Conservation (phyloP, 2,888 invertebrate species). For the Drosophila meridionalis region DNA sequence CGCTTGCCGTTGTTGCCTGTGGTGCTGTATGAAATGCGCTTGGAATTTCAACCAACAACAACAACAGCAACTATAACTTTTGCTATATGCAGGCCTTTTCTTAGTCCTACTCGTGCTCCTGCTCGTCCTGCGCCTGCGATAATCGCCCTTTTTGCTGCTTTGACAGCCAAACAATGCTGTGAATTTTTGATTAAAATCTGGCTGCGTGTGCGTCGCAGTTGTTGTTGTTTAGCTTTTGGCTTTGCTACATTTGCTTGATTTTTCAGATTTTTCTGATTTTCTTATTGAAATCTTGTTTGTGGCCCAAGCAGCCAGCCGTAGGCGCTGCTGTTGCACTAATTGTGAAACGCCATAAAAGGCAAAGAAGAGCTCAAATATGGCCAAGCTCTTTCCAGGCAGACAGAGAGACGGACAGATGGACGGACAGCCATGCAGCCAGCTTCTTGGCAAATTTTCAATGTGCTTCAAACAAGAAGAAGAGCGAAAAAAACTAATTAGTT, state of each 20-base stretch:
- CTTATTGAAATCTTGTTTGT: conserved; percentile 78
- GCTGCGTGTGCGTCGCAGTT: conserved; percentile 67
- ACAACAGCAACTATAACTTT: conserved; percentile 34
- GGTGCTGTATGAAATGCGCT: conserved; percentile 78
- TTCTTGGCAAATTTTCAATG: conserved; percentile 73
- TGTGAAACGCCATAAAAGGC: conserved; percentile 71
- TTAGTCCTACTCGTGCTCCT: conserved; percentile 50
- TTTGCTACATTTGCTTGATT: conserved; percentile 59
- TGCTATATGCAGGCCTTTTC: conserved; percentile 54
- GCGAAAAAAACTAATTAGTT: conserved; percentile 74
- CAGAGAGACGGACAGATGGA: no score
- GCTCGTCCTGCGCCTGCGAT: conserved; percentile 71
- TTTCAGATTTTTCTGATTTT: conserved; percentile 57
- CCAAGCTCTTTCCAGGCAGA: background rate
- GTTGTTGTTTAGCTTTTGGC: conserved; percentile 49
- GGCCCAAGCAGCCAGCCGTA: conserved; percentile 58
- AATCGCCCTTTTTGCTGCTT: conserved; percentile 72
- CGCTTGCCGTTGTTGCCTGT: conserved; percentile 42
- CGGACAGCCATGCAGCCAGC: background rate
- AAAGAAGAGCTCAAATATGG: conserved; percentile 26
- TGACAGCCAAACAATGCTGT: conserved; percentile 83
- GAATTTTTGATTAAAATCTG: conserved; percentile 83
- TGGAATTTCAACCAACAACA: conserved; percentile 74
- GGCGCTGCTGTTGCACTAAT: conserved; percentile 77
- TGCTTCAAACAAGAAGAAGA: conserved; percentile 32